These are phyloP conservation scores for Zosterops hypoxanthus DNA, from an alignment of 2,113 vertebrate species.

Conservation along the genomic window DNA sequence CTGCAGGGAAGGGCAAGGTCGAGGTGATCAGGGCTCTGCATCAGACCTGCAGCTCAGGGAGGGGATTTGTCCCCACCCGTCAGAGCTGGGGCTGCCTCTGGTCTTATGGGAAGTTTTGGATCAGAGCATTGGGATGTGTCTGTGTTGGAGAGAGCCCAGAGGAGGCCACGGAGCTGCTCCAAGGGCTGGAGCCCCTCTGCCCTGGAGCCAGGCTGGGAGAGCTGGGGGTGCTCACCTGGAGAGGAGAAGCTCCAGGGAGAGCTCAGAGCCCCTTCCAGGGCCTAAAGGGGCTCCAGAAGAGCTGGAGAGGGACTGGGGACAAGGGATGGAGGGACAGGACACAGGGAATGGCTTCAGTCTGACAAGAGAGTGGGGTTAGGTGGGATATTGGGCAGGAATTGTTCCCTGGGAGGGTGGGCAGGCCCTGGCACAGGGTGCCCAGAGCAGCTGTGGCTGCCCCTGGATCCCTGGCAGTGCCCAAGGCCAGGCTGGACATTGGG, in stretches of 20 bases:
- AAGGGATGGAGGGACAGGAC: not conserved
- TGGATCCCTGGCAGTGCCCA: not conserved
- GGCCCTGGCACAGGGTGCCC: not conserved
- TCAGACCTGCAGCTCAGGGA: not conserved
- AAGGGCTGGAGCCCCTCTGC: not conserved
- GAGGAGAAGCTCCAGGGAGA: not conserved
- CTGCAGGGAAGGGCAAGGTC: not conserved
- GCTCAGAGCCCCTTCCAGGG: not conserved
- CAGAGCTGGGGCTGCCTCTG: not conserved
- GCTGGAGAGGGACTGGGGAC: not conserved
- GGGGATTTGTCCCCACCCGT: accelerated
- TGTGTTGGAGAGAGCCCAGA: not conserved
- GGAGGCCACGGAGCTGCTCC: not conserved
- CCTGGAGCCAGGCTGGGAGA: not conserved
- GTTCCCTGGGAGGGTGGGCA: accelerated
- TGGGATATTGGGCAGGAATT: not conserved
- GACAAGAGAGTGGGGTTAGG: too few species aligned
- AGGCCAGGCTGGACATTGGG: not conserved
- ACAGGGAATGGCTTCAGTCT: not conserved
- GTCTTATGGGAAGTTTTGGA: accelerated
- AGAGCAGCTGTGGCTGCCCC: not conserved
- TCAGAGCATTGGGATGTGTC: not conserved
- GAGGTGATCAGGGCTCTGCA: not conserved
- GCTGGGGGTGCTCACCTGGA: not conserved
- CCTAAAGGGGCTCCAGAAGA: not conserved